Evolutionary conservation across 1,140 invertebrate genomes (phyloP).

Genomic region (Bicyclus anynana): DNA sequence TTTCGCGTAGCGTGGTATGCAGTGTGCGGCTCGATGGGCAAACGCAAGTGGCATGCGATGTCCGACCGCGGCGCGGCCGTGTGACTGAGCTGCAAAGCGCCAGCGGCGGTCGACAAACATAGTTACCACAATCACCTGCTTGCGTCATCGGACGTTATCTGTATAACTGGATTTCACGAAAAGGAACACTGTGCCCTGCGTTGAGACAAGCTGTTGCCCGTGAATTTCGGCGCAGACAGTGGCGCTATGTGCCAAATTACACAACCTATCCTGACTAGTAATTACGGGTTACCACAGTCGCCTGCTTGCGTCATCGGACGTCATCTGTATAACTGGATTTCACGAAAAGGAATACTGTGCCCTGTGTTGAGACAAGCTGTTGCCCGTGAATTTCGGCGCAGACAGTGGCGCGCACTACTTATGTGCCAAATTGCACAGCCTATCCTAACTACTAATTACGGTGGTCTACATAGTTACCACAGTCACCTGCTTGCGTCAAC

Average conservation of each 20-base stretch:
- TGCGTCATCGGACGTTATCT: slow-evolving; percentile 40
- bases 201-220: too few relatives aligned
- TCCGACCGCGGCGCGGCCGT: slow-evolving; percentile 36
- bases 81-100: slow-evolving; percentile 32
- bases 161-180: slow-evolving; percentile 7
- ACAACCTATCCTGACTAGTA: too few relatives aligned
- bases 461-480: too few relatives aligned
- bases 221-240: too few relatives aligned
- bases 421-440: too few relatives aligned
- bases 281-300: too few relatives aligned
- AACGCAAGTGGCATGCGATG: slow-evolving; percentile 37
- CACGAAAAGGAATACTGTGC: not conserved
- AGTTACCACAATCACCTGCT: slow-evolving; percentile 28
- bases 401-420: too few relatives aligned
- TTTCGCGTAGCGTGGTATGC: slow-evolving; percentile 45
- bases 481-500: slow-evolving; percentile 40
- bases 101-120: slow-evolving; percentile 20
- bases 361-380: too few relatives aligned
- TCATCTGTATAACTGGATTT: slow-evolving; percentile 16
- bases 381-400: too few relatives aligned
- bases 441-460: too few relatives aligned
- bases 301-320: slow-evolving; percentile 38
- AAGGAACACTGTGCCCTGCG: slow-evolving; percentile 1
- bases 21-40: slow-evolving; percentile 36
- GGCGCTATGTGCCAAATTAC: too few relatives aligned